A percentile compares a stretch with the other conserved stretches of the same genome.
Conservation (phyloP, 2,113 vertebrate species). For the Syngnathoides biaculeatus region DNA sequence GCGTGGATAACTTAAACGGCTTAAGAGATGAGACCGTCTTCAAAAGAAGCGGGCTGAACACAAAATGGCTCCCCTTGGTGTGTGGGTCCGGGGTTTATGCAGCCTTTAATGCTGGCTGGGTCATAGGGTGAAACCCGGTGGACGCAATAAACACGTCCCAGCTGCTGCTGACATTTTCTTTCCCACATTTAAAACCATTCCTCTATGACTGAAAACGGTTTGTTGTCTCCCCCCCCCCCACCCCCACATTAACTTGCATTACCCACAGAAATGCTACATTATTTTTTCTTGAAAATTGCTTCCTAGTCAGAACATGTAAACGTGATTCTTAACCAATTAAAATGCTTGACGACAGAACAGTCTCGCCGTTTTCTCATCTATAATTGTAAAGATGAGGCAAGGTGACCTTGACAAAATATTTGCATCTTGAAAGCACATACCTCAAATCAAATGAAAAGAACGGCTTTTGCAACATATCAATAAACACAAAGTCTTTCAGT, state of each 20-base stretch:
- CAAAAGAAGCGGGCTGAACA: slow-evolving; percentile 25
- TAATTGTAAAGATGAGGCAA: too few species aligned
- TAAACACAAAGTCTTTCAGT: too few species aligned
- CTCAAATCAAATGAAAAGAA: background rate
- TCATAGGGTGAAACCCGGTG: slow-evolving; percentile 35
- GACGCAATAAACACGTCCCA: slow-evolving; percentile 16
- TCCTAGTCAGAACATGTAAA: background rate
- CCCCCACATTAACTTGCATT: background rate
- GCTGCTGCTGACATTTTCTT: slow-evolving; percentile 9
- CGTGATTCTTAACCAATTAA: background rate
- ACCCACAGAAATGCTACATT: background rate
- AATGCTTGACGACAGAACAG: background rate
- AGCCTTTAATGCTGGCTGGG: slow-evolving; percentile 38
- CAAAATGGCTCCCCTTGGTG: slow-evolving; percentile 30
- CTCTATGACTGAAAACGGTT: too few species aligned
- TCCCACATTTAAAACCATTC: background rate
- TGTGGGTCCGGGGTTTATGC: slow-evolving; percentile 25
- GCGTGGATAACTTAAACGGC: slow-evolving; percentile 19
- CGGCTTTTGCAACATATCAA: background rate
- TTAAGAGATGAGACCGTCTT: slow-evolving; percentile 35
- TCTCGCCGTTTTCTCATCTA: too few species aligned
- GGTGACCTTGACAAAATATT: background rate
- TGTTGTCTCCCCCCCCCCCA: too few species aligned
- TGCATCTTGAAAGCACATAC: background rate
- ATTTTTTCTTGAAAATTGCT: background rate